Conservation (phyloP, 2,113 vertebrate species). For the Ornithorhynchus anatinus region DNA sequence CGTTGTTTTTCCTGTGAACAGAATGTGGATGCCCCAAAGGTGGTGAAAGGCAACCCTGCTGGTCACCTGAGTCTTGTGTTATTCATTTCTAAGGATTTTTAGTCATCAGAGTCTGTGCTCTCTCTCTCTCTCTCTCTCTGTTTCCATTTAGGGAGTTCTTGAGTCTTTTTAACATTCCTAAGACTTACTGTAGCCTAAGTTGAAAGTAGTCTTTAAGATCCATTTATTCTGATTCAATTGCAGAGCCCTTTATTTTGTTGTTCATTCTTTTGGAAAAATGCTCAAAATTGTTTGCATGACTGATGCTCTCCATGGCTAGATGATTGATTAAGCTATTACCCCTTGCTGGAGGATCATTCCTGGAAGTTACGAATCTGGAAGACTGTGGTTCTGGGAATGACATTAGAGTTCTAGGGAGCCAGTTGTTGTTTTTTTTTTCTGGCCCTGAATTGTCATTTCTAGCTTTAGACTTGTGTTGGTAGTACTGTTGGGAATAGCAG, state of each 20-base stretch:
- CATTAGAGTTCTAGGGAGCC: background rate
- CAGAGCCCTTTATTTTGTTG: background rate
- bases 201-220: slow-evolving; percentile 29
- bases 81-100: slow-evolving; percentile 8
- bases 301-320: fast-evolving
- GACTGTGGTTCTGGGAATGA: background rate
- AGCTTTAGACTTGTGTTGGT: background rate
- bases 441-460: background rate
- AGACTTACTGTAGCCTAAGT: background rate
- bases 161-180: slow-evolving; percentile 12
- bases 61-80: background rate
- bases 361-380: background rate
- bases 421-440: too few relatives aligned
- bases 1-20: background rate
- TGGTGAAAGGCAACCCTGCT: slow-evolving; percentile 1
- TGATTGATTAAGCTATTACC: background rate
- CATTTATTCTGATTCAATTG: slow-evolving; percentile 18
- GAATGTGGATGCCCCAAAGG: background rate
- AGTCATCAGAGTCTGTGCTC: background rate
- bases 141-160: slow-evolving; percentile 20
- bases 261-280: slow-evolving; percentile 2
- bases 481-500: background rate
- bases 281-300: background rate
- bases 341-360: background rate
- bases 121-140: slow-evolving; percentile 9